A percentile compares a stretch with the other conserved stretches of the same genome.
phyloP scores from a whole-genome alignment of 2,888 invertebrate species.

The Ferdinandea cuprea region DNA sequence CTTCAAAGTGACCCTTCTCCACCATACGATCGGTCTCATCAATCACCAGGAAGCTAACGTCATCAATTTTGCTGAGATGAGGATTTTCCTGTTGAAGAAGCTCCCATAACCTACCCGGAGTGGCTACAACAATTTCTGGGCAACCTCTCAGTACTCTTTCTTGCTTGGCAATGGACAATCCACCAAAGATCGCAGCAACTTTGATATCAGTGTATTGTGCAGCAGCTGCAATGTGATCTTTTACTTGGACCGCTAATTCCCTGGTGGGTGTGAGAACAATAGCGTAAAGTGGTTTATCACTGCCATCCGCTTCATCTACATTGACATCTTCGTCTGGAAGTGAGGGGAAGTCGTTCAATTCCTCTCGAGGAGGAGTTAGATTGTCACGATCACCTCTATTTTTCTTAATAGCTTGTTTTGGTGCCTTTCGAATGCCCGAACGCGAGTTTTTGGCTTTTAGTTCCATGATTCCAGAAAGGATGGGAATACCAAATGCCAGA shows the following conservation, averaged over 20 bases:
- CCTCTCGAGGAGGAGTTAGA: constrained; percentile 83
- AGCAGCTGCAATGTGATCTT: constrained; percentile 90
- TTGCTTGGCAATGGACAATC: constrained; percentile 97
- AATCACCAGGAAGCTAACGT: constrained; percentile 94
- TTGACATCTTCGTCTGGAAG: constrained; percentile 76
- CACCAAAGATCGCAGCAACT: constrained; percentile 95
- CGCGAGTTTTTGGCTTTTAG: constrained; percentile 84
- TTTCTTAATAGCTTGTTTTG: constrained; percentile 79
- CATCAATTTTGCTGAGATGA: constrained; percentile 89
- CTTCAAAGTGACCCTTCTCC: constrained; percentile 97
- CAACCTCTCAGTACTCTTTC: constrained; percentile 90
- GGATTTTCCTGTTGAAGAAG: constrained; percentile 90
- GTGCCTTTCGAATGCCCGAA: constrained; percentile 79
- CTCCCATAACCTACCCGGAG: constrained; percentile 99
- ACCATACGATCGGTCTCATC: constrained; percentile 99
- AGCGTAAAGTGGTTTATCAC: constrained; percentile 86
- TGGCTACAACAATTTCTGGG: constrained; percentile 98
- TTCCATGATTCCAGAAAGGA: constrained; percentile 92
- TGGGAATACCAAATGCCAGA: constrained; percentile 97
- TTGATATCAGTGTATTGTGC: constrained; percentile 90
- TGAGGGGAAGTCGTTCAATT: constrained; percentile 76
- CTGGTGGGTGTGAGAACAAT: constrained; percentile 97
- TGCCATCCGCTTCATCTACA: constrained; percentile 67
- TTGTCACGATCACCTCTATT: constrained; percentile 80
- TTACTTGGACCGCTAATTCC: constrained; percentile 97